Conservation (phyloP, 2,113 vertebrate genomes). For the Plestiodon gilberti region DNA sequence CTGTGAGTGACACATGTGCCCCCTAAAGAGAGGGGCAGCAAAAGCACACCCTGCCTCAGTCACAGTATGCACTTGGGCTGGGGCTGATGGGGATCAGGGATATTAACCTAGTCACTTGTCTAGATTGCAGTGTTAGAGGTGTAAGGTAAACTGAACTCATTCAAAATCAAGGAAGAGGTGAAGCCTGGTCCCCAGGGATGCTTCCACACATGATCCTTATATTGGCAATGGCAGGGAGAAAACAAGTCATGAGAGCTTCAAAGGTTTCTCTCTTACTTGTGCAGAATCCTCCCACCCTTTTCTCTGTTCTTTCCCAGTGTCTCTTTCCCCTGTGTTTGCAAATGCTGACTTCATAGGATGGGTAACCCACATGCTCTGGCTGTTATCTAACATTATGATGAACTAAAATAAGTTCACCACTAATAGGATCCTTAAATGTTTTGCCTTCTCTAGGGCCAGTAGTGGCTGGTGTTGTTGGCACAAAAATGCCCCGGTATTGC, state of each 20-base stretch:
- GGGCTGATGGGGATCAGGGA: neutral
- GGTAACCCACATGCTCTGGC: neutral
- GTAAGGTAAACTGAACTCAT: neutral
- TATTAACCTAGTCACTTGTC: neutral
- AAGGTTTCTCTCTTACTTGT: neutral
- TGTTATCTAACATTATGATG: neutral
- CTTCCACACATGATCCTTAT: neutral
- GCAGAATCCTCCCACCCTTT: neutral
- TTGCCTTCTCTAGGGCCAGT: slow-evolving; percentile 79
- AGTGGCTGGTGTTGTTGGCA: slow-evolving; percentile 89
- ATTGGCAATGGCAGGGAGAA: too few relatives aligned
- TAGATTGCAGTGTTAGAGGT: neutral
- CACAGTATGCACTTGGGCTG: too few relatives aligned
- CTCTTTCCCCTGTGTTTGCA: neutral
- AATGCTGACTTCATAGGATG: neutral
- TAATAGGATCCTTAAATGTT: neutral
- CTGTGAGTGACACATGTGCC: too few relatives aligned
- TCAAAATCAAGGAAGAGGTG: neutral
- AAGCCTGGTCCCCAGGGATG: neutral
- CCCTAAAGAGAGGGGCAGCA: too few relatives aligned
- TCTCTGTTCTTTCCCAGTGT: neutral
- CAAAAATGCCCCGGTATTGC: slow-evolving; percentile 92
- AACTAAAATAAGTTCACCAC: neutral
- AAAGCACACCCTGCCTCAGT: too few relatives aligned
- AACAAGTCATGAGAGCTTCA: neutral